Conservation (phyloP, 1,140 invertebrate genomes). For the Drosophila lacertosa region DNA sequence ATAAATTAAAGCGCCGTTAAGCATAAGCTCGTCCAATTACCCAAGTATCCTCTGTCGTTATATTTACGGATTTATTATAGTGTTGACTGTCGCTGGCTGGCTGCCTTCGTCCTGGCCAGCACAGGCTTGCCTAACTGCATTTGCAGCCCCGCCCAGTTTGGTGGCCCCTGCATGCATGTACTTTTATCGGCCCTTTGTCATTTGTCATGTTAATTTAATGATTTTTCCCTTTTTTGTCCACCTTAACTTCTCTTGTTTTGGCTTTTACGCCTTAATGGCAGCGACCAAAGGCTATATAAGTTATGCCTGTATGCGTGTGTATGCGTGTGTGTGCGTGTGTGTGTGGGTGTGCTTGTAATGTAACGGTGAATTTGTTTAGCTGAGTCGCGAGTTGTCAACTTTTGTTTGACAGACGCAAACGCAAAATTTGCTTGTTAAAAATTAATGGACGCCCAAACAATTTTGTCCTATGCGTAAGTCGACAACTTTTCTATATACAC, state of each 20-base stretch:
- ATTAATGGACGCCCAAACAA: slow-evolving; percentile 36
- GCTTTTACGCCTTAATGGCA: slow-evolving; percentile 48
- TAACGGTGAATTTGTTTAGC: slow-evolving; percentile 35
- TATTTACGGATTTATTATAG: slow-evolving; percentile 76
- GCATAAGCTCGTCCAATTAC: slow-evolving; percentile 78
- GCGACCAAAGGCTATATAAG: slow-evolving; percentile 29
- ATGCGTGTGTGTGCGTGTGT: slow-evolving; percentile 19
- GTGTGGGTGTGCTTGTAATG: slow-evolving; percentile 17
- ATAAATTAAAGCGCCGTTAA: slow-evolving; percentile 79
- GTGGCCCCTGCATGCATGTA: slow-evolving; percentile 55
- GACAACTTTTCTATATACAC: slow-evolving; percentile 38
- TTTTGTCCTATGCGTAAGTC: slow-evolving; percentile 45
- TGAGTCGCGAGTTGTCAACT: slow-evolving; percentile 44
- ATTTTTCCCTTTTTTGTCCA: slow-evolving; percentile 43
- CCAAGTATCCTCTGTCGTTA: slow-evolving; percentile 74
- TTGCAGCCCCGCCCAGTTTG: neutral
- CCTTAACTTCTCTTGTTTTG: slow-evolving; percentile 22
- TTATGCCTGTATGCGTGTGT: slow-evolving; percentile 17
- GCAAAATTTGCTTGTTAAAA: slow-evolving; percentile 27
- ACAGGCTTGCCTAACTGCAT: slow-evolving; percentile 16
- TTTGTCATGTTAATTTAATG: slow-evolving; percentile 78
- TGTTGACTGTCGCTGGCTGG: slow-evolving; percentile 62
- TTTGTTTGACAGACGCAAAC: slow-evolving; percentile 38
- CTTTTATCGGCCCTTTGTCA: slow-evolving; percentile 69
- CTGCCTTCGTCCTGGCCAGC: neutral